These are phyloP conservation scores for Pediacus dermestoides DNA, from an alignment of 2,888 invertebrate genomes.

Conservation along the genomic window DNA sequence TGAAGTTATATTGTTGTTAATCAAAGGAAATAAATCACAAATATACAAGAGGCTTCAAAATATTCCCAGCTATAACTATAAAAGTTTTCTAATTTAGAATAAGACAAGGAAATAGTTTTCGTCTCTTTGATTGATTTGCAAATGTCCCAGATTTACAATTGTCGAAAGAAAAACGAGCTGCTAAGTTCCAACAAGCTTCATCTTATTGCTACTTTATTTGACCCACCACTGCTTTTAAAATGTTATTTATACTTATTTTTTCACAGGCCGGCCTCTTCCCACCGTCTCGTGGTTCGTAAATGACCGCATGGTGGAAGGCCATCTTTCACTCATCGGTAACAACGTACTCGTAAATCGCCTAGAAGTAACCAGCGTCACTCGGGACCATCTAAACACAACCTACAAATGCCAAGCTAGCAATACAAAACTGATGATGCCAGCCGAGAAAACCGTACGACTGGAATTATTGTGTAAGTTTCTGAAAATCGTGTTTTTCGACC, in stretches of 20 bases:
- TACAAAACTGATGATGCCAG: constrained; percentile 79
- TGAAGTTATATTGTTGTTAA: too few species aligned
- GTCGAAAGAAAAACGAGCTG: too few species aligned
- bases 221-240: constrained; percentile 6
- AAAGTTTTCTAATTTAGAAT: too few species aligned
- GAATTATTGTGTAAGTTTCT: constrained; percentile 76
- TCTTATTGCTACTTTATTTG: too few species aligned
- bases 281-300: constrained; percentile 82
- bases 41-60: too few species aligned
- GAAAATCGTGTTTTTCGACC: background rate
- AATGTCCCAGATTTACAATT: too few species aligned
- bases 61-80: too few species aligned
- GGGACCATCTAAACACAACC: constrained; percentile 77
- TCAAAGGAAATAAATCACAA: too few species aligned
- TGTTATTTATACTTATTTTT: constrained; percentile 8
- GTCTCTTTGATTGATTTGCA: too few species aligned
- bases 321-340: constrained; percentile 65
- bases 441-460: constrained; percentile 76
- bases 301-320: constrained; percentile 67
- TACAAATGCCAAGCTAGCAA: constrained; percentile 86
- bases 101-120: too few species aligned
- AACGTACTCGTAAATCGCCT: constrained; percentile 78
- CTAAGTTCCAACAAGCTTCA: too few species aligned
- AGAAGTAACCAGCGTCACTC: constrained; percentile 67
- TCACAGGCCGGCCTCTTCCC: constrained; percentile 75